Evolutionary conservation across 2,888 invertebrate species (phyloP).

Genomic region (Chymomyza procnemis): DNA sequence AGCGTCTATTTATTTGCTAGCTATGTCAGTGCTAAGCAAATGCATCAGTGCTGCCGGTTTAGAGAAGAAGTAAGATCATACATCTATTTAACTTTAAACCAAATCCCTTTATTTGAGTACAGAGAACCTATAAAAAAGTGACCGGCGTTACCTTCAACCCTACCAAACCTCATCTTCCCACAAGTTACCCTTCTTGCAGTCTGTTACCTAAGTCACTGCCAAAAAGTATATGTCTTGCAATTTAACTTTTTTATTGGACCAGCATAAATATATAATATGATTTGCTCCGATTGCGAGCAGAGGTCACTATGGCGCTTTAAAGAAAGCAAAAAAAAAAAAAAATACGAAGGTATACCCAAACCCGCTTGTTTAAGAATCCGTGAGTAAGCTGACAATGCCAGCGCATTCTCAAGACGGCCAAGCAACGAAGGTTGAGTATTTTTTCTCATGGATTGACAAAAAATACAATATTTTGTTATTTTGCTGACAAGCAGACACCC

Average conservation of each 20-base stretch:
- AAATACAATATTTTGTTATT: slow-evolving; percentile 44
- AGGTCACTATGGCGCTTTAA: slow-evolving; percentile 48
- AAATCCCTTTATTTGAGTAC: too few species aligned
- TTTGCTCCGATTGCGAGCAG: slow-evolving; percentile 64
- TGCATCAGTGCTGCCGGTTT: too few species aligned
- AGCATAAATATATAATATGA: slow-evolving; percentile 54
- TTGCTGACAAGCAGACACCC: slow-evolving; percentile 44
- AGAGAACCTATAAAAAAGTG: too few species aligned
- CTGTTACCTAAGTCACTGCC: slow-evolving; percentile 19
- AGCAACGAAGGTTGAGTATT: slow-evolving; percentile 24
- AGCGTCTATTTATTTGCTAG: too few species aligned
- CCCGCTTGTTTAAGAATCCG: background rate
- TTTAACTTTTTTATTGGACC: slow-evolving; percentile 64
- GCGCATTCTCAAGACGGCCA: slow-evolving; percentile 1
- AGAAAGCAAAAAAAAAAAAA: background rate
- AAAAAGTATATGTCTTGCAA: slow-evolving; percentile 41
- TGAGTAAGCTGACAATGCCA: background rate
- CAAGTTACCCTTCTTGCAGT: slow-evolving; percentile 54
- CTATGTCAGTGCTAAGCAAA: too few species aligned
- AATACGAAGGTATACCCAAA: background rate
- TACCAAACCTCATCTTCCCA: too few species aligned
- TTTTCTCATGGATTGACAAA: slow-evolving; percentile 24
- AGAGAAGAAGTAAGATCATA: too few species aligned
- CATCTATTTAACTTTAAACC: too few species aligned
- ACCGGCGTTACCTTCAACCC: too few species aligned